These are phyloP conservation scores for Myripristis jacobus DNA, from an alignment of 2,797 vertebrate species.

Conservation along the genomic window DNA sequence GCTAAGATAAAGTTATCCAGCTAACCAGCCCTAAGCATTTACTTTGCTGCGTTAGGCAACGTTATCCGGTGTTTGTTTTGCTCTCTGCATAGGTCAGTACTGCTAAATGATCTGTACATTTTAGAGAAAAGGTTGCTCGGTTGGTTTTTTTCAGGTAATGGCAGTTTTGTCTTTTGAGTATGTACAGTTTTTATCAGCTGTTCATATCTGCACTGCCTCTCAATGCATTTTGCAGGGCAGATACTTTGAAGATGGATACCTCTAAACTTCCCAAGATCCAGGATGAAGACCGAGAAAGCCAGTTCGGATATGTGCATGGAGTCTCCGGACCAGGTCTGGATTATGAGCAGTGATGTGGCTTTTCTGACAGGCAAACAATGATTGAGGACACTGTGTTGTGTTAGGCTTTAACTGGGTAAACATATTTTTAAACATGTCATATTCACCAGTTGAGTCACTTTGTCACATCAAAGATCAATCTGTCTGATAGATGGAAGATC, in stretches of 20 bases:
- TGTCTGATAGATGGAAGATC: too few species aligned
- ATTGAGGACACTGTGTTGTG: not conserved
- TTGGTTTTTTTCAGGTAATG: not conserved
- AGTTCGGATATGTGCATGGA: constrained; percentile 92
- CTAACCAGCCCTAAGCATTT: constrained; percentile 30
- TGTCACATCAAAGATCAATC: too few species aligned
- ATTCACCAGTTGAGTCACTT: too few species aligned
- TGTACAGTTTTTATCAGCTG: not conserved
- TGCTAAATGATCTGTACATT: not conserved
- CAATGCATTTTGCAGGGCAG: constrained; percentile 38
- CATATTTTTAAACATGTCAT: too few species aligned
- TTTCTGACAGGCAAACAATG: not conserved
- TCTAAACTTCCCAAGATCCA: constrained; percentile 92
- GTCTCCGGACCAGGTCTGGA: constrained; percentile 93
- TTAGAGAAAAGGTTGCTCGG: not conserved
- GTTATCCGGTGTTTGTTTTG: too few species aligned
- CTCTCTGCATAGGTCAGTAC: not conserved
- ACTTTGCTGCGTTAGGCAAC: not conserved
- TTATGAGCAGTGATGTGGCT: not conserved
- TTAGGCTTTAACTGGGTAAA: too few species aligned
- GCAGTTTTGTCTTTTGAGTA: not conserved
- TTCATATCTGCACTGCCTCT: not conserved
- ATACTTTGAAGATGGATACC: constrained; percentile 86
- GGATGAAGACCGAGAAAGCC: constrained; percentile 91
- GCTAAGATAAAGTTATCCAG: not conserved